Evolutionary conservation across 2,797 vertebrate species (phyloP).

Genomic region (Sitta carolinensis): DNA sequence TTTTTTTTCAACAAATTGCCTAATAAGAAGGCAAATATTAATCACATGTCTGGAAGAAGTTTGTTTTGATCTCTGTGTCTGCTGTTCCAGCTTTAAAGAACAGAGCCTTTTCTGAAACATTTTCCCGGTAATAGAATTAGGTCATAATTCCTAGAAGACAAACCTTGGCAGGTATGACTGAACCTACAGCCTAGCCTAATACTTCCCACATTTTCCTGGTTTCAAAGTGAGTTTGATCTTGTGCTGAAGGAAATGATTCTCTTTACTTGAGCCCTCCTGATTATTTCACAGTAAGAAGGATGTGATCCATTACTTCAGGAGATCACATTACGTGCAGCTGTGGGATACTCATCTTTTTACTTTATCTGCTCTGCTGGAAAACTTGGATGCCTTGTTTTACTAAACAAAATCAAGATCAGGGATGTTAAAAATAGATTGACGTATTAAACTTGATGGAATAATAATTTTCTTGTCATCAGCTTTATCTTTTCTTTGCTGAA

Average conservation of each 20-base stretch:
- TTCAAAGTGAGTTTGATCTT: slow-evolving; percentile 61
- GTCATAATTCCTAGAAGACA: slow-evolving; percentile 55
- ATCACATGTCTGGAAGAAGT: slow-evolving; percentile 38
- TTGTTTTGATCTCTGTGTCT: slow-evolving; percentile 46
- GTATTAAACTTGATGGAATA: slow-evolving; percentile 76
- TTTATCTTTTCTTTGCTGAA: slow-evolving; percentile 60
- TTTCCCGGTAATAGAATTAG: slow-evolving; percentile 49
- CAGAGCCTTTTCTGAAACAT: slow-evolving; percentile 19
- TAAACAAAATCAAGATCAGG: slow-evolving; percentile 71
- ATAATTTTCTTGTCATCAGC: slow-evolving; percentile 63
- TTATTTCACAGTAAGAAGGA: slow-evolving; percentile 72
- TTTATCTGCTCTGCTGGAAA: slow-evolving; percentile 69
- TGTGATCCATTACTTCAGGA: slow-evolving; percentile 68
- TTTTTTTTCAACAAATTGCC: neutral
- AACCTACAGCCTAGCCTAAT: slow-evolving; percentile 17
- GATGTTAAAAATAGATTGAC: slow-evolving; percentile 69
- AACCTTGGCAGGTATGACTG: slow-evolving; percentile 58
- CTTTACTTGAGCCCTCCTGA: slow-evolving; percentile 46
- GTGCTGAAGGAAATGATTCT: slow-evolving; percentile 33
- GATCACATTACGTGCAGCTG: slow-evolving; percentile 65
- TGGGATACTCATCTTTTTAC: slow-evolving; percentile 57
- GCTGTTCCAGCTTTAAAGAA: slow-evolving; percentile 15
- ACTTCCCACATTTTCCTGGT: slow-evolving; percentile 37
- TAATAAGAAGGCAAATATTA: slow-evolving; percentile 41
- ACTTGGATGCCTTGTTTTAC: slow-evolving; percentile 67